Evolutionary conservation across 2,888 invertebrate genomes (phyloP).

Genomic region (Epirrita christyi): DNA sequence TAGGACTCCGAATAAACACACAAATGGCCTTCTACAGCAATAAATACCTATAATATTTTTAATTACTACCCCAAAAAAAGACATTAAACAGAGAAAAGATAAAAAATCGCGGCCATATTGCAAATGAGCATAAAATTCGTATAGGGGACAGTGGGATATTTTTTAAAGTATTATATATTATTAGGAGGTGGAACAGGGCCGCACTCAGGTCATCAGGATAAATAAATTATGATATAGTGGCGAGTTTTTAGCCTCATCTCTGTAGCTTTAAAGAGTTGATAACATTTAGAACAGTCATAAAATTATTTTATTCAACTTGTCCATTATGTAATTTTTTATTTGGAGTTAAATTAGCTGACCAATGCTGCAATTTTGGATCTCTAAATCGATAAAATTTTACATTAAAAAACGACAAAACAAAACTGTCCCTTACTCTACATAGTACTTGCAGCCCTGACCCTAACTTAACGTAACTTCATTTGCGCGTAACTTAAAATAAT

Average conservation of each 20-base stretch:
- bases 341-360: too few species aligned
- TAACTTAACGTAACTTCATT: too few species aligned
- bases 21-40: slow-evolving; percentile 74
- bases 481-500: too few species aligned
- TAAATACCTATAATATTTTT: slow-evolving; percentile 84
- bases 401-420: too few species aligned
- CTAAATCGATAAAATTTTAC: too few species aligned
- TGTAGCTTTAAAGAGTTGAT: slow-evolving; percentile 45
- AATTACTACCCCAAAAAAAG: slow-evolving; percentile 76
- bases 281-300: slow-evolving; percentile 20
- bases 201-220: slow-evolving; percentile 79
- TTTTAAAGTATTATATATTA: slow-evolving; percentile 69
- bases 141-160: slow-evolving; percentile 46
- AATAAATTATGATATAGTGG: slow-evolving; percentile 84
- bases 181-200: slow-evolving; percentile 66
- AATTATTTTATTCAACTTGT: too few species aligned
- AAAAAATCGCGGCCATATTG: slow-evolving; percentile 74
- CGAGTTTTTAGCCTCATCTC: slow-evolving; percentile 67
- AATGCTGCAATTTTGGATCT: too few species aligned
- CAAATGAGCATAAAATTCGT: slow-evolving; percentile 68
- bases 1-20: slow-evolving; percentile 76
- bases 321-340: too few species aligned
- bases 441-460: too few species aligned
- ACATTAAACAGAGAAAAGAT: slow-evolving; percentile 78
- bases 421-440: too few species aligned